Evolutionary conservation across 2,888 invertebrate genomes (phyloP), one percentile per base, ranked within the genome.

Genomic region (Athetis lepigone): DNA sequence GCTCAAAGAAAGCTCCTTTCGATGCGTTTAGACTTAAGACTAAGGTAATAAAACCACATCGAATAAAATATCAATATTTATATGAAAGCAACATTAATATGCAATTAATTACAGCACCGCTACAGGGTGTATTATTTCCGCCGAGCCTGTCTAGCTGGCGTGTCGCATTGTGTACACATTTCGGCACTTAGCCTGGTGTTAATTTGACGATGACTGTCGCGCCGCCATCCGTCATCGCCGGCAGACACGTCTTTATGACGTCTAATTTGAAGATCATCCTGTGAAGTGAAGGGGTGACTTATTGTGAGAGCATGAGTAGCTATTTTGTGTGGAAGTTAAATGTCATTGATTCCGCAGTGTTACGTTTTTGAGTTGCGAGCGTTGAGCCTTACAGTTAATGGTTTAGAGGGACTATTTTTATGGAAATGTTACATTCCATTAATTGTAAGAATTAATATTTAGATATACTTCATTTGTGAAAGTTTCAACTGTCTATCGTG

Each of bases 191-290:
- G 89, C 86, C 78, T 70, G 83, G 85, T 90, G 93, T 93, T 92
- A 92, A 94, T 93, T 93, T 92, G 90, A 82, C 90, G 88, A 93
- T 93, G 93, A 92, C 91, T 92, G 89, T 90, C 92, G 85, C 88
- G 79, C 87, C 89, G 78, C 87, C 88, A 92, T 93, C 91, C 90
- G 93, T 92, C 93, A 92, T 89, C 78, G 91, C 92, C 88, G 90
- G 86, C 82, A 82, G 87, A 85, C 86, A 81, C 89, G 87, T 89
- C 91, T 89, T 90, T 91, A 89, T 90, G 90, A 90, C 89, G 88
- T 87, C 87, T 91, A 92, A 93, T 92, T 91, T 92, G 90, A 91
- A 90, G 90, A 93, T 92, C 91, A 90, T 87, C 87, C 86, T 82
- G 85, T 77, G 82, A 82, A 85, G 79, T 76, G 84, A 89, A 89